Evolutionary conservation across 23 tunicate genomes (phyloP).

Genomic region (Halocynthia aurantium): DNA sequence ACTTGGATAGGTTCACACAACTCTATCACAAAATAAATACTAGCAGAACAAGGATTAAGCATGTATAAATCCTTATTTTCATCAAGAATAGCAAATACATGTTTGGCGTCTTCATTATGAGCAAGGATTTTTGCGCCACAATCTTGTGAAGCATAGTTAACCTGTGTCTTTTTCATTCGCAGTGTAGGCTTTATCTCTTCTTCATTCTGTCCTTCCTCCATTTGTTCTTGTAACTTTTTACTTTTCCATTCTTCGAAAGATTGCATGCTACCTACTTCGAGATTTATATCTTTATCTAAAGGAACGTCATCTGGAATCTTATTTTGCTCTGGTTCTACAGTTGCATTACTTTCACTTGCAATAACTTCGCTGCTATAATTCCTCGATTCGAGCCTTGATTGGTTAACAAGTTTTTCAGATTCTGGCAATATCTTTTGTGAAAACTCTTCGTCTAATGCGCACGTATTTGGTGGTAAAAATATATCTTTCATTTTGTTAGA

Average conservation of each 20-base stretch:
- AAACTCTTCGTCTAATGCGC: too few relatives aligned
- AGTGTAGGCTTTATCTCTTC: constrained; percentile 11
- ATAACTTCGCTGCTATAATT: too few relatives aligned
- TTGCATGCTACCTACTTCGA: constrained; percentile 66
- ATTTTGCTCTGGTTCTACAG: too few relatives aligned
- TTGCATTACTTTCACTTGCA: too few relatives aligned
- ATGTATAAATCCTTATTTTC: constrained; percentile 89
- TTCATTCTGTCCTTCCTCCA: constrained; percentile 35
- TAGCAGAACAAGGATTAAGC: constrained; percentile 82
- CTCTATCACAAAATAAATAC: constrained; percentile 79
- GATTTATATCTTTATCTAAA: constrained; percentile 31
- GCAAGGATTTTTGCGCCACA: constrained; percentile 84
- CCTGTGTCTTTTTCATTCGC: constrained; percentile 84
- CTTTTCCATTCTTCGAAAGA: constrained; percentile 98
- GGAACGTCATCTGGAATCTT: not conserved
- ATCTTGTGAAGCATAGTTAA: constrained; percentile 89
- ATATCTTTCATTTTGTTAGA: too few relatives aligned
- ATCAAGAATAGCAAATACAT: constrained; percentile 64
- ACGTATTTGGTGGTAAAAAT: too few relatives aligned
- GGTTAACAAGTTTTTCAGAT: too few relatives aligned
- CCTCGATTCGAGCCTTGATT: too few relatives aligned
- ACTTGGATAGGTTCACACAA: constrained; percentile 95
- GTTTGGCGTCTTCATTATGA: constrained; percentile 79
- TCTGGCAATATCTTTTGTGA: too few relatives aligned
- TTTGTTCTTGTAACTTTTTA: constrained; percentile 67